These are phyloP conservation scores for Caenorhabditis doughertyi DNA, from an alignment of 2,888 invertebrate species.

Conservation along the genomic window DNA sequence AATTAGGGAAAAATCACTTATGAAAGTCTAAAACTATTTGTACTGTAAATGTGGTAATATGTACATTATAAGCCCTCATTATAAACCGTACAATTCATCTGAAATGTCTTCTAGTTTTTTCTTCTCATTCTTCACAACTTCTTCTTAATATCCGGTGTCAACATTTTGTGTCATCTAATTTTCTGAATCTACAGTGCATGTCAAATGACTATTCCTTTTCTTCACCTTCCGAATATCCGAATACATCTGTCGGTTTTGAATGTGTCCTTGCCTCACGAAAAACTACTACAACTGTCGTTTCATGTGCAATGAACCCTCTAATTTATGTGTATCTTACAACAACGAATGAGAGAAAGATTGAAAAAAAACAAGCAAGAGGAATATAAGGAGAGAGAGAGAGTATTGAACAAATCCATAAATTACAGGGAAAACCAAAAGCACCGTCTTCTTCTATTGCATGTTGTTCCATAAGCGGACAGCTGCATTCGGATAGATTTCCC, in stretches of 20 bases:
- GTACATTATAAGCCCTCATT: no score
- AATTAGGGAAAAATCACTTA: no score
- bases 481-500: slow-evolving; percentile 48
- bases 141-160: slow-evolving; percentile 11
- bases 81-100: neutral
- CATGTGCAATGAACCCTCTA: slow-evolving; percentile 63
- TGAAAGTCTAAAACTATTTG: no score
- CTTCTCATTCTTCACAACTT: neutral
- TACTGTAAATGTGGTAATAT: neutral
- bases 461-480: slow-evolving; percentile 27
- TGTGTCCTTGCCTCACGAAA: slow-evolving; percentile 41
- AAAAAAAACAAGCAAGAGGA: neutral
- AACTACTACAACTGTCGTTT: slow-evolving; percentile 43
- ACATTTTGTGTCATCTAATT: slow-evolving; percentile 1
- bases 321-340: slow-evolving; percentile 61
- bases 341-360: slow-evolving; percentile 6
- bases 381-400: neutral
- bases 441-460: neutral
- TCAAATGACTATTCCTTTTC: slow-evolving; percentile 33
- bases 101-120: slow-evolving; percentile 23
- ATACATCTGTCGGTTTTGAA: slow-evolving; percentile 36
- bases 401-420: slow-evolving; percentile 57
- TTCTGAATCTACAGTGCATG: slow-evolving; percentile 6
- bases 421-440: slow-evolving; percentile 23
- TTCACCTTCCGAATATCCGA: slow-evolving; percentile 40